These are phyloP conservation scores for Henricia sp. DNA, from an alignment of 53 echinoderm and acorn worm genomes.

Conservation along the genomic window DNA sequence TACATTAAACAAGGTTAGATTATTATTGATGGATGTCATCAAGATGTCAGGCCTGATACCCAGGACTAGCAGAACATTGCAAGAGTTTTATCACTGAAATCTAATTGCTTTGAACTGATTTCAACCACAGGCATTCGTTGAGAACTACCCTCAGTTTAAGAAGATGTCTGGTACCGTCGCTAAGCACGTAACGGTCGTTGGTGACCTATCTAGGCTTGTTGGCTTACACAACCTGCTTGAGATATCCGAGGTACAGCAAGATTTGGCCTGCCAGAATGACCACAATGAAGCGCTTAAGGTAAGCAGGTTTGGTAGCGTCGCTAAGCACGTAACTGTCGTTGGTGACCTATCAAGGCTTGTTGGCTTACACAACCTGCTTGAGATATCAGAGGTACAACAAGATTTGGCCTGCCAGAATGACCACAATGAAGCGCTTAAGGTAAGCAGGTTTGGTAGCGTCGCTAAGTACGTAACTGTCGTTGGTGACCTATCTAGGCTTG, in stretches of 20 bases:
- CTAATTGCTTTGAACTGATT: too few relatives aligned
- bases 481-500: too few relatives aligned
- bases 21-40: too few relatives aligned
- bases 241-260: conserved; percentile 96
- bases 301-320: conserved; percentile 11
- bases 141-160: conserved; percentile 99
- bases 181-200: conserved; percentile 98
- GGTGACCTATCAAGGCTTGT: conserved; percentile 92
- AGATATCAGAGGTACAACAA: conserved; percentile 96
- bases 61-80: too few relatives aligned
- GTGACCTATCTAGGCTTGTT: conserved; percentile 89
- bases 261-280: conserved; percentile 91
- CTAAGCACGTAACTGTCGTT: conserved; percentile 98
- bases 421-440: conserved; percentile 98
- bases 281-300: conserved; percentile 99
- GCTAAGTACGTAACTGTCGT: too few relatives aligned
- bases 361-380: conserved; percentile 76
- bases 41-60: too few relatives aligned
- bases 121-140: conserved; percentile 88
- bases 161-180: conserved; percentile 99
- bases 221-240: conserved; percentile 81
- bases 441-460: too few relatives aligned
- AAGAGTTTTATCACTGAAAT: too few relatives aligned
- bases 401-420: conserved; percentile 94
- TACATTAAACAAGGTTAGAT: too few relatives aligned